Base-by-base conservation (phyloP, 2,888 invertebrate genomes). In the Neoaliturus tenellus region DNA sequence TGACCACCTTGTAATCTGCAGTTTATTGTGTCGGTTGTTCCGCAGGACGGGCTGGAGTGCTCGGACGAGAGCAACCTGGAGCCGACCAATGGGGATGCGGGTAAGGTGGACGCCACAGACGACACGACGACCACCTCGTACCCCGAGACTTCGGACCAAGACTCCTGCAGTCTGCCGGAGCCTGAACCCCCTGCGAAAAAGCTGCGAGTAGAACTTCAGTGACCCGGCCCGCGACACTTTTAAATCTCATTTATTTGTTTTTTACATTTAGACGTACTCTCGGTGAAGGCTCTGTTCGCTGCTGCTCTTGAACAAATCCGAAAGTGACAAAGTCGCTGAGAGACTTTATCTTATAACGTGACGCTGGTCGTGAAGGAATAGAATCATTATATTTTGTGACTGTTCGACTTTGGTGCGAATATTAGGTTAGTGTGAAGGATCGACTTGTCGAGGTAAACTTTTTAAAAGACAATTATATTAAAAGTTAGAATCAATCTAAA, bases 161-260 rank as follows among this genome's bases (percentile, higher is more conserved):
- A 84, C 33, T 35, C 51, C 35, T 62, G 35, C 78, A 84, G 84
- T 48, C 84, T 84, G 58, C 84, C 48, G 1, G 84, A 87, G 48
- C 62, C 62, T 4, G 87, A 88, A 84, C 88, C 89, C 28, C 88
- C 88, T 41, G 91, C 91, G 88, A 93, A 94, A 91, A 92, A 88
- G 85, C 82, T 86, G 33, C 88, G 88, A 5, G 78, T 55, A 2
- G 73, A 75, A 12, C 25, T 44, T 81, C 85, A 85, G 78, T 78
- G 80, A 75, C 51, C 80, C 17, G 17, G 17, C 20, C 35, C 51
- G n/a, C 48, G 28, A 25, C 25, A 51, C 78, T 51, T 78, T 33
- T 78, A 78, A 75, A 78, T 55, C 78, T 78, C 78, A 78, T 78
- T 78, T 41, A 41, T 41, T 78, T 78, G 44, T 78, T 78, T 78